phyloP scores from a whole-genome alignment of 2,888 invertebrate species.

The Ormia ochracea region DNA sequence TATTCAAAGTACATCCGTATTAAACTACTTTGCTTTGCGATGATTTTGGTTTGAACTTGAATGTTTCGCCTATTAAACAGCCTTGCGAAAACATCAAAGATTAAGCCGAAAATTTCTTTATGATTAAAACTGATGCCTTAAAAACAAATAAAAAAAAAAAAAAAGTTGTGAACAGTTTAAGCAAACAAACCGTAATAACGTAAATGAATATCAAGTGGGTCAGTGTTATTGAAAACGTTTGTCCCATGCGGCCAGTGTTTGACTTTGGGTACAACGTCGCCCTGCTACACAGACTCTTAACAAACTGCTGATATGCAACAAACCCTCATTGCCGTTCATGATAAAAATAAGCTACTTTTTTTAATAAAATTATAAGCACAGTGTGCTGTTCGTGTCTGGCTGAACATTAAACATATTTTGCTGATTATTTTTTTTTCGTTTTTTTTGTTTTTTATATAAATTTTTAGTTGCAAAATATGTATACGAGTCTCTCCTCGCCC shows the following conservation, averaged over 20 bases:
- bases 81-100: slow-evolving; percentile 41
- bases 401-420: slow-evolving; percentile 51
- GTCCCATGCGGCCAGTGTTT: slow-evolving; percentile 41
- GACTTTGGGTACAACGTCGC: slow-evolving; percentile 33
- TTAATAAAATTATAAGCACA: background rate
- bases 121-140: slow-evolving; percentile 27
- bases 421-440: slow-evolving; percentile 36
- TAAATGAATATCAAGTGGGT: slow-evolving; percentile 55
- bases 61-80: background rate
- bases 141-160: too few species aligned
- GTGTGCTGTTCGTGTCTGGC: background rate
- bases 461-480: background rate
- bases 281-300: background rate
- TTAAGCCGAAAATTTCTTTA: slow-evolving; percentile 41
- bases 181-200: slow-evolving; percentile 39
- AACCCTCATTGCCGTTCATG: background rate
- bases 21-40: background rate
- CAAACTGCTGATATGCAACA: background rate
- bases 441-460: background rate
- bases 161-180: slow-evolving; percentile 33
- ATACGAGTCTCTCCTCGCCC: background rate
- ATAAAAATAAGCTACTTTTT: slow-evolving; percentile 5
- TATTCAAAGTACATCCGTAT: too few species aligned
- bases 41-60: background rate
- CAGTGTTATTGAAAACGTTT: slow-evolving; percentile 57